Conservation (phyloP, 1,140 invertebrate species). For the Sesamia nonagrioides region DNA sequence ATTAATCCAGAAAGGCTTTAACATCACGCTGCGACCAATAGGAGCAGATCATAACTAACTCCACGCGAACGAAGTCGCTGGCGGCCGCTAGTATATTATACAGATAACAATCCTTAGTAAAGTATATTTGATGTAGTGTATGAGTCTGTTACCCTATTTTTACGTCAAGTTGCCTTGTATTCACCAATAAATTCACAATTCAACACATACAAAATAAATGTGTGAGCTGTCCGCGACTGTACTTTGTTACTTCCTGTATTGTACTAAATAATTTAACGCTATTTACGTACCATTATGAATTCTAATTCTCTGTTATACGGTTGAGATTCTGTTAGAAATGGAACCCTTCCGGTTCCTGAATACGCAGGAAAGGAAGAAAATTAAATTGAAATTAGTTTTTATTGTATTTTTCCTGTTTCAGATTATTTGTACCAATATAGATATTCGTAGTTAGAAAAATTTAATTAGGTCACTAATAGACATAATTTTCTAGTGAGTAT, state of each 20-base stretch:
- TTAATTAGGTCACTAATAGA: not conserved
- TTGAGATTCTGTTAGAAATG: not conserved
- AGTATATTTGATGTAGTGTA: constrained; percentile 28
- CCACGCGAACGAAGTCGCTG: too few species aligned
- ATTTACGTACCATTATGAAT: not conserved
- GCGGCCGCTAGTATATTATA: too few species aligned
- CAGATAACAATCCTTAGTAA: not conserved
- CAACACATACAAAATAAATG: constrained; percentile 43
- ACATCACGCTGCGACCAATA: too few species aligned
- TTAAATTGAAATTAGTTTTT: constrained; percentile 38
- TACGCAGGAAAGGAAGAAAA: constrained; percentile 3
- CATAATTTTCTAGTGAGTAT: too few species aligned
- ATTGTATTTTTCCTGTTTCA: constrained; percentile 10
- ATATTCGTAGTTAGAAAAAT: not conserved
- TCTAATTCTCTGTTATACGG: not conserved
- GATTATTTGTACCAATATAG: not conserved
- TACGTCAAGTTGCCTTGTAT: constrained; percentile 34
- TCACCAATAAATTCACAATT: constrained; percentile 49
- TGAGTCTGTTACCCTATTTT: constrained; percentile 39
- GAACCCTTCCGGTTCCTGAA: not conserved
- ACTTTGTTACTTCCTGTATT: constrained; percentile 39
- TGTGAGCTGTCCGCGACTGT: constrained; percentile 44
- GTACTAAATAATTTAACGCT: constrained; percentile 27
- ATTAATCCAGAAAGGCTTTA: too few species aligned
- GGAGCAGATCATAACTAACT: too few species aligned